Conservation (phyloP, 2,797 vertebrate genomes). For the Threskiornis aethiopicus region DNA sequence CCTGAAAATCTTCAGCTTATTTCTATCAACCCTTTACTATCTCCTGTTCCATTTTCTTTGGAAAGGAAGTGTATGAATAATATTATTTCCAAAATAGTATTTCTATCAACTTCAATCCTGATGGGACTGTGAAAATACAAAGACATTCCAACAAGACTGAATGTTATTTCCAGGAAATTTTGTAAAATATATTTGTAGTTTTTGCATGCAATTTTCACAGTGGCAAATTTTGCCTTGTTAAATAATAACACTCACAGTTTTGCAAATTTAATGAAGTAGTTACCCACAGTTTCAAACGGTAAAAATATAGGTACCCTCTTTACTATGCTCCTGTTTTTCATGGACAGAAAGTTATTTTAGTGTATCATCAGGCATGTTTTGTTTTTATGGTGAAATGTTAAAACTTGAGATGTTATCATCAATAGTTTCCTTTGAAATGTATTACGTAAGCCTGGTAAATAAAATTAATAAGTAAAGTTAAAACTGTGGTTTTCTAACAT, state of each 20-base stretch:
- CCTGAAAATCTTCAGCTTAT: background rate
- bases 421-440: background rate
- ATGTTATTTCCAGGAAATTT: background rate
- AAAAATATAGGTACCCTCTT: background rate
- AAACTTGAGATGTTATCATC: rapidly evolving
- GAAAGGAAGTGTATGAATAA: background rate
- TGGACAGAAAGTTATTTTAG: background rate
- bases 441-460: background rate
- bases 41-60: background rate
- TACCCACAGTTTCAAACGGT: background rate
- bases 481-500: background rate
- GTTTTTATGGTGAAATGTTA: background rate
- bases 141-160: background rate
- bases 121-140: background rate
- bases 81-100: background rate
- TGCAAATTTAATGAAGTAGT: background rate
- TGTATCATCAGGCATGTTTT: background rate
- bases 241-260: background rate
- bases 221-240: background rate
- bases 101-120: background rate
- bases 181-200: background rate
- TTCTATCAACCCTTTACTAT: background rate
- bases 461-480: background rate
- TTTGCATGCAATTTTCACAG: background rate
- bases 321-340: background rate